A percentile compares a stretch with the other conserved stretches of the same genome.
phyloP scores from a whole-genome alignment of 2,888 invertebrate genomes.

The Polydrusus tereticollis region DNA sequence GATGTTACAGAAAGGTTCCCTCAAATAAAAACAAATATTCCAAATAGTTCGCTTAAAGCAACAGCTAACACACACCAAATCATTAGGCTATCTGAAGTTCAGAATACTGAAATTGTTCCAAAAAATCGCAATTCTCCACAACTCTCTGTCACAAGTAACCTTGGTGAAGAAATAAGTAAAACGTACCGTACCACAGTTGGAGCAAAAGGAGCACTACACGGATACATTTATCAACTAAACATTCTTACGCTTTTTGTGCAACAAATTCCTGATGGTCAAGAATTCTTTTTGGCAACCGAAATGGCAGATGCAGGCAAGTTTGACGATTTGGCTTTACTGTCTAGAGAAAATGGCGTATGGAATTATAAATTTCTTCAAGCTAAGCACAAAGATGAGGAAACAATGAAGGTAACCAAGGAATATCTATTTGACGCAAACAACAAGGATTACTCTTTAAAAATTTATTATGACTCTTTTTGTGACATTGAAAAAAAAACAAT shows the following conservation, averaged over 20 bases:
- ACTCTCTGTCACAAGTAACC: neutral
- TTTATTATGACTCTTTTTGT: neutral
- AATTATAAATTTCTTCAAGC: neutral
- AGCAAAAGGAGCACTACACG: neutral
- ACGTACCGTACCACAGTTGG: neutral
- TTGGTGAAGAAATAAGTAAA: neutral
- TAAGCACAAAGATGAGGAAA: neutral
- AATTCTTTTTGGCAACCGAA: neutral
- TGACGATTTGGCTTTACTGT: neutral
- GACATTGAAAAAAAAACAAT: neutral
- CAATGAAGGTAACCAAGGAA: neutral
- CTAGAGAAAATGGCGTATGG: neutral
- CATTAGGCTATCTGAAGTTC: neutral
- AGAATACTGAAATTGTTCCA: neutral
- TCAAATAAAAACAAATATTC: no score
- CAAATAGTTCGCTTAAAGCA: no score
- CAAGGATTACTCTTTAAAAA: neutral
- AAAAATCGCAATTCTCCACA: neutral
- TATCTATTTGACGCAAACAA: neutral
- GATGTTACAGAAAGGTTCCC: no score
- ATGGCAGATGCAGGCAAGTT: neutral
- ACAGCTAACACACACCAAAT: neutral
- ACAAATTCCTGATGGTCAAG: neutral
- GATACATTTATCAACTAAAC: neutral
- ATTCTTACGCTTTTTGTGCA: neutral